Conservation (phyloP, 2,888 invertebrate species). For the Nudaria mundana region DNA sequence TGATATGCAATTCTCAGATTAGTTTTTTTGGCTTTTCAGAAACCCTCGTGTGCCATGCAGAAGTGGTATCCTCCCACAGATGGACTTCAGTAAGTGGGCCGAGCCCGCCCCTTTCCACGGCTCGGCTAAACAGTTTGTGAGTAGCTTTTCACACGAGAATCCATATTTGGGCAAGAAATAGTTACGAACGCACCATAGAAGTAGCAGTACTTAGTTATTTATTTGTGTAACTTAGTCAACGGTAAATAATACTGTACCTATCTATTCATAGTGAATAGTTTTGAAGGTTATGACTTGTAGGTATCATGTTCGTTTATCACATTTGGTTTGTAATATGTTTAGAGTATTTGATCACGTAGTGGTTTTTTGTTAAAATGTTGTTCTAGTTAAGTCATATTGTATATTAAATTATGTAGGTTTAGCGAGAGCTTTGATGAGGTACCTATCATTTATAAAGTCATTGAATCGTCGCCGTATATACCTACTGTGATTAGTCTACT, state of each 20-base stretch:
- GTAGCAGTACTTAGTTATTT: slow-evolving; percentile 40
- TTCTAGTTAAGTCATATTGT: slow-evolving; percentile 22
- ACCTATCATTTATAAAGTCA: neutral
- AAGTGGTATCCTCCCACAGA: slow-evolving; percentile 92
- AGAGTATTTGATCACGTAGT: slow-evolving; percentile 7
- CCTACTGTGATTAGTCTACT: neutral
- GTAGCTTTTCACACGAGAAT: slow-evolving; percentile 82
- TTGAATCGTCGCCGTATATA: neutral
- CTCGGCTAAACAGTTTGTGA: slow-evolving; percentile 83
- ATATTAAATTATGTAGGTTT: slow-evolving; percentile 15
- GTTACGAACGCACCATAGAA: slow-evolving; percentile 38
- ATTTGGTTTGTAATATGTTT: slow-evolving; percentile 15
- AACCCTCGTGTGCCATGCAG: slow-evolving; percentile 96
- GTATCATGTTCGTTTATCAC: no score
- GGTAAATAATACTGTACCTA: slow-evolving; percentile 28
- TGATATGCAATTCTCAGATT: no score
- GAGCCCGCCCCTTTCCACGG: slow-evolving; percentile 81
- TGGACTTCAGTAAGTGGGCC: slow-evolving; percentile 95
- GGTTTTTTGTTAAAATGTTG: slow-evolving; percentile 20
- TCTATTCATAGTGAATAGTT: slow-evolving; percentile 15
- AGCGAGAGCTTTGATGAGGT: slow-evolving; percentile 13
- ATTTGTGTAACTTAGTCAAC: slow-evolving; percentile 42
- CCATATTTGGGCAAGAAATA: slow-evolving; percentile 73
- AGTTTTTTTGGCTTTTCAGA: slow-evolving; percentile 69
- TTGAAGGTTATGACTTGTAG: slow-evolving; percentile 1